Conservation (phyloP, 2,113 vertebrate genomes). For the Tragelaphus imberbis region DNA sequence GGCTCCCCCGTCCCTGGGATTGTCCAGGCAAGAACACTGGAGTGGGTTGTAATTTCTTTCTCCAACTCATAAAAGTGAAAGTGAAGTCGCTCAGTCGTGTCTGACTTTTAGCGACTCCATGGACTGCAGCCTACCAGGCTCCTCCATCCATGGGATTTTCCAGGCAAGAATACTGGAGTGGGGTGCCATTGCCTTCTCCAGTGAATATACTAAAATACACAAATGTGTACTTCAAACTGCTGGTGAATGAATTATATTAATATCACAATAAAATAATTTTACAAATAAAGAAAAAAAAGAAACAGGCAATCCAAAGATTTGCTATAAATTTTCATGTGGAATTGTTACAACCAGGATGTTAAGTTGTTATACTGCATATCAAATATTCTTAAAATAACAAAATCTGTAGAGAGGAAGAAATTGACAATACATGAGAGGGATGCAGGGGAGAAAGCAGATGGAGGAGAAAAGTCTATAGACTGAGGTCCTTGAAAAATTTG, state of each 20-base stretch:
- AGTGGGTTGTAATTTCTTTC: too few species aligned
- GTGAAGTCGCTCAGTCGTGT: too few species aligned
- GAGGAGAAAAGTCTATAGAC: neutral
- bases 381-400: neutral
- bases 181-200: too few species aligned
- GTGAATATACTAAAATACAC: neutral
- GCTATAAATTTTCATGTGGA: neutral
- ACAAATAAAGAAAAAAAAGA: neutral
- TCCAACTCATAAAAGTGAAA: too few species aligned
- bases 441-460: neutral
- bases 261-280: neutral
- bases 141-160: too few species aligned
- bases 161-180: too few species aligned
- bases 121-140: too few species aligned
- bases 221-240: neutral
- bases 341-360: neutral
- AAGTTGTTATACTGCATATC: neutral
- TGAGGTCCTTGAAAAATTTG: neutral
- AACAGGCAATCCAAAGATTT: neutral
- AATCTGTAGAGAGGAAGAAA: neutral
- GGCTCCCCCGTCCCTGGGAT: too few species aligned
- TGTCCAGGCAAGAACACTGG: too few species aligned
- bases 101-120: too few species aligned
- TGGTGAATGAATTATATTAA: neutral
- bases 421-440: neutral